Evolutionary conservation across 2,797 vertebrate genomes (phyloP).

Genomic region (Hipposideros larvatus): DNA sequence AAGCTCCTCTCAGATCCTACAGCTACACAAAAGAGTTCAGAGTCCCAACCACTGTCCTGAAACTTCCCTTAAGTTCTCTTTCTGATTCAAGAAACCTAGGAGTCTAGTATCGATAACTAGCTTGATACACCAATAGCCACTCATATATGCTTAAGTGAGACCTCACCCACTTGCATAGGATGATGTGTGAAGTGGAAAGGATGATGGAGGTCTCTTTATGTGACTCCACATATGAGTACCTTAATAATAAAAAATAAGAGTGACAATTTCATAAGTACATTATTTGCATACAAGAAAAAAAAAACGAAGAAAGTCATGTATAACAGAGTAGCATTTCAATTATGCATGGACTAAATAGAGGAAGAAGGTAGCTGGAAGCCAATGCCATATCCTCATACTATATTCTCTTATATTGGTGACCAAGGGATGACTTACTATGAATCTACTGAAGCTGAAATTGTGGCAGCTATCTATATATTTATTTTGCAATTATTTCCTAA

Average conservation of each 20-base stretch:
- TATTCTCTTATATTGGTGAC: neutral
- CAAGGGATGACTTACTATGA: neutral
- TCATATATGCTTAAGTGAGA: neutral
- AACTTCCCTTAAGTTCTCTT: neutral
- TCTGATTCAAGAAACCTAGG: neutral
- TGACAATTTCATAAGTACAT: neutral
- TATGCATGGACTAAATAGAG: neutral
- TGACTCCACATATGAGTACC: neutral
- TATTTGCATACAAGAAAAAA: neutral
- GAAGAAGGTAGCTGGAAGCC: neutral
- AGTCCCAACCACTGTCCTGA: neutral
- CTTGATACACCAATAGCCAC: neutral
- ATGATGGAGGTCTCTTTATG: neutral
- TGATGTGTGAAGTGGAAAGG: neutral
- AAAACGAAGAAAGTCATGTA: neutral
- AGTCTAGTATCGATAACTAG: neutral
- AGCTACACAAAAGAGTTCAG: neutral
- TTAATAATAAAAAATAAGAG: neutral
- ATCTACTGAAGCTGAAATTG: neutral
- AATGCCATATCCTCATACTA: fast-evolving
- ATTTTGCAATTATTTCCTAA: neutral
- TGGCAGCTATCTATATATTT: neutral
- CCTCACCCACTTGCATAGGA: too few relatives aligned
- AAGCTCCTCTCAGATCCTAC: neutral
- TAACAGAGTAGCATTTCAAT: neutral